Evolutionary conservation across 2,888 invertebrate species (phyloP).

Genomic region (Dynastes tityus): DNA sequence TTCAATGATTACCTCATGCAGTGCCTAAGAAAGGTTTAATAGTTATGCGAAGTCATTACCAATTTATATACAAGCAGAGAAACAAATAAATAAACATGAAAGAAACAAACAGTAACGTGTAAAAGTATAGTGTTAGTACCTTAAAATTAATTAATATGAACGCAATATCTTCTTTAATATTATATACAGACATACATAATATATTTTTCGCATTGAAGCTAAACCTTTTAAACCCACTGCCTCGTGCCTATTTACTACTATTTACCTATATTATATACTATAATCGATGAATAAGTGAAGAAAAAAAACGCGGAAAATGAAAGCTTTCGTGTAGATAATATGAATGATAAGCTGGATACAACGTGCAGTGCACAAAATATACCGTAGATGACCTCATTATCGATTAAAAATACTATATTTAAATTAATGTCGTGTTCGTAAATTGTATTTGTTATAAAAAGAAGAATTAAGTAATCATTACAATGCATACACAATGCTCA

Average conservation of each 20-base stretch:
- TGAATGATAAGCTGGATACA: conserved; percentile 8
- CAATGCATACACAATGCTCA: neutral
- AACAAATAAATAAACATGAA: no score
- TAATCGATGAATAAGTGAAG: neutral
- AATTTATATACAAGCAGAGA: neutral
- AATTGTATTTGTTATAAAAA: conserved; percentile 26
- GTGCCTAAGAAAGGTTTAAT: conserved; percentile 67
- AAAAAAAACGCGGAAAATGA: neutral
- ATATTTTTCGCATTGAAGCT: conserved; percentile 37
- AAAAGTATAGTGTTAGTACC: neutral
- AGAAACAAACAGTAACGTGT: neutral
- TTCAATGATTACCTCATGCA: conserved; percentile 69
- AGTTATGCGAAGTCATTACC: conserved; percentile 6
- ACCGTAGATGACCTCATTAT: conserved; percentile 41
- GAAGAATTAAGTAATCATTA: conserved; percentile 2
- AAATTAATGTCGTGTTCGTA: conserved; percentile 39
- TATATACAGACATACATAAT: neutral
- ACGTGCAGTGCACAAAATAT: conserved; percentile 33
- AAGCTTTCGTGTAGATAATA: conserved; percentile 8
- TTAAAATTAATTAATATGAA: conserved; percentile 15
- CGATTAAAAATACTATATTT: neutral
- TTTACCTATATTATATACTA: conserved; percentile 5
- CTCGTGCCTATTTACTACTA: conserved; percentile 40
- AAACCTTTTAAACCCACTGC: conserved; percentile 35
- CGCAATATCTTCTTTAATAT: conserved; percentile 12